A percentile compares a stretch with the other conserved stretches of the same genome.
Conservation (phyloP, 2,888 invertebrate genomes). For the Archips crataeganus region DNA sequence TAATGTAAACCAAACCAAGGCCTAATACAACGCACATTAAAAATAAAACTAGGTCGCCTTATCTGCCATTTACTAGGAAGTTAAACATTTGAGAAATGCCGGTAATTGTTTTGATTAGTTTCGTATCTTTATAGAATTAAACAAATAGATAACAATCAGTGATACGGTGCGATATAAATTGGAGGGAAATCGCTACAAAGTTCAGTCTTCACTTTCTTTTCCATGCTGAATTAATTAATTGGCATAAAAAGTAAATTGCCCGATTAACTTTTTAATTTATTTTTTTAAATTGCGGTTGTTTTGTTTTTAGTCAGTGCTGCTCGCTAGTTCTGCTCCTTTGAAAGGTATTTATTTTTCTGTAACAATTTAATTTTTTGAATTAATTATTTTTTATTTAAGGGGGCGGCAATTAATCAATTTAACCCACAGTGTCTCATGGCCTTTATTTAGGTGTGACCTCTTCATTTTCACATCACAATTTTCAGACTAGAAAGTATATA, state of each 20-base stretch:
- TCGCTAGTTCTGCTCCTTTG: background rate
- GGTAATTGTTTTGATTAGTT: slow-evolving; percentile 34
- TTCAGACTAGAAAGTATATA: too few species aligned
- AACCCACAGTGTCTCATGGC: too few species aligned
- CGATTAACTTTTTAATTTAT: slow-evolving; percentile 27
- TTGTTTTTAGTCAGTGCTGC: slow-evolving; percentile 14
- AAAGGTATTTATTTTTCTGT: slow-evolving; percentile 18
- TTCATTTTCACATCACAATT: too few species aligned
- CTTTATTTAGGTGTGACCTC: too few species aligned
- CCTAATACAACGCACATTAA: slow-evolving; percentile 20
- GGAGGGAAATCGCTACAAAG: slow-evolving; percentile 20
- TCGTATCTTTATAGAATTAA: slow-evolving; percentile 29
- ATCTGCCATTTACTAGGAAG: slow-evolving; percentile 29
- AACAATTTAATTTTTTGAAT: too few species aligned
- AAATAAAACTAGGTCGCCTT: slow-evolving; percentile 30
- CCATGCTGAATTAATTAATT: slow-evolving; percentile 17
- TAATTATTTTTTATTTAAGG: too few species aligned
- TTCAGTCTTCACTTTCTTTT: slow-evolving; percentile 35
- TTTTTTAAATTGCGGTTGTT: slow-evolving; percentile 6
- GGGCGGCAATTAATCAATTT: background rate
- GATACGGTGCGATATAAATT: slow-evolving; percentile 37
- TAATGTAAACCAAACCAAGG: slow-evolving; percentile 29
- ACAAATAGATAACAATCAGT: slow-evolving; percentile 32
- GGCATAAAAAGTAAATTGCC: slow-evolving; percentile 33
- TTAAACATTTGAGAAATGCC: slow-evolving; percentile 17